These are phyloP conservation scores for Syrista parreyssii DNA, from an alignment of 2,888 invertebrate species.

Conservation along the genomic window DNA sequence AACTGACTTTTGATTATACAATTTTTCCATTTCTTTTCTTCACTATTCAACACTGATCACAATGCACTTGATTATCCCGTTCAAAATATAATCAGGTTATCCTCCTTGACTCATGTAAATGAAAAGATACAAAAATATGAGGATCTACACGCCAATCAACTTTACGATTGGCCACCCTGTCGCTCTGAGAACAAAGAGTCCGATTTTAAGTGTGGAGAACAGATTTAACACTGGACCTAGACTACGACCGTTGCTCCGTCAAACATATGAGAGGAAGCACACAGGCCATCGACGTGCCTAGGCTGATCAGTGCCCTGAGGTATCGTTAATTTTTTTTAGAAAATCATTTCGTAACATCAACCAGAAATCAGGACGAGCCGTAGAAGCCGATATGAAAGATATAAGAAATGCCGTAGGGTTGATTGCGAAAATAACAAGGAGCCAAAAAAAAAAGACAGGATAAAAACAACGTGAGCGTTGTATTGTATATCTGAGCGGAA, in stretches of 20 bases:
- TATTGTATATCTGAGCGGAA: neutral
- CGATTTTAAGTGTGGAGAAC: slow-evolving; percentile 1
- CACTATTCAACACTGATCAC: neutral
- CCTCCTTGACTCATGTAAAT: neutral
- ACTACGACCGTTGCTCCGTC: slow-evolving; percentile 5
- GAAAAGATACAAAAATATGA: neutral
- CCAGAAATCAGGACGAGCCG: too few species aligned
- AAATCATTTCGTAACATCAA: neutral
- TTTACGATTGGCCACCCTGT: neutral
- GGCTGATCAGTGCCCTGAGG: slow-evolving; percentile 6
- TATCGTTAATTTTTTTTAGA: neutral
- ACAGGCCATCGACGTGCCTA: slow-evolving; percentile 7
- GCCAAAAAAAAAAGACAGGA: neutral
- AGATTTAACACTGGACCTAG: slow-evolving; percentile 16
- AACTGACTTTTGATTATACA: neutral
- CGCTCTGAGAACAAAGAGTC: neutral
- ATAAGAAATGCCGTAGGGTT: neutral
- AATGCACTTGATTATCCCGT: neutral
- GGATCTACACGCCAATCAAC: neutral
- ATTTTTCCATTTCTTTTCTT: neutral
- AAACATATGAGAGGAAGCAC: neutral
- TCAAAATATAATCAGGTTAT: neutral
- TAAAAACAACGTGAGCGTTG: neutral
- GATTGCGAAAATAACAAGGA: neutral
- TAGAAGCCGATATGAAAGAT: neutral